phyloP scores from a whole-genome alignment of 2,888 invertebrate species.

The Cataglyphis livida region DNA sequence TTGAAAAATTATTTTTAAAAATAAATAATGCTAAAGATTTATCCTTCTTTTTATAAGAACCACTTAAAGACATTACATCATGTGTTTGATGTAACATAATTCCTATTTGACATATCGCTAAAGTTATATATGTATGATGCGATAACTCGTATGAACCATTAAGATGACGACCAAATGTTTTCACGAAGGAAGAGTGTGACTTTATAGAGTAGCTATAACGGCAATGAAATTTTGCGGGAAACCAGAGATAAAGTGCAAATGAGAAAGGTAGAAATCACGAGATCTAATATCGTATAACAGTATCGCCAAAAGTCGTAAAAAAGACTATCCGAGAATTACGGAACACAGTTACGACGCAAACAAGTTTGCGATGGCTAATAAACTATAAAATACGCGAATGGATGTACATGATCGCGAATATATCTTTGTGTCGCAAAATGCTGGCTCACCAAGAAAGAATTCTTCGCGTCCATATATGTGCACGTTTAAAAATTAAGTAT shows the following conservation, averaged over 20 bases:
- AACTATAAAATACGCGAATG: conserved; percentile 64
- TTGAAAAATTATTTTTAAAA: no score
- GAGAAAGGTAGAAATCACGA: conserved; percentile 47
- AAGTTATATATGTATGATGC: conserved; percentile 8
- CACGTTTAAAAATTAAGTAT: no score
- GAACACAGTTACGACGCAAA: conserved; percentile 63
- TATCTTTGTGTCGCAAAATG: neutral
- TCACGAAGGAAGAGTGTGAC: conserved; percentile 41
- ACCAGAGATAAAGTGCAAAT: conserved; percentile 46
- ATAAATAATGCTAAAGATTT: neutral
- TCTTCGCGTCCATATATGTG: neutral
- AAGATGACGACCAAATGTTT: conserved; percentile 24
- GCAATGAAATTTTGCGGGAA: conserved; percentile 34
- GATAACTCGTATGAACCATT: conserved; percentile 8
- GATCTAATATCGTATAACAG: conserved; percentile 6
- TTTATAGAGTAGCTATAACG: conserved; percentile 44
- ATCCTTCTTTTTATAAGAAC: neutral
- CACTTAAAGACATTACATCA: neutral
- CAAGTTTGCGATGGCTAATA: conserved; percentile 66
- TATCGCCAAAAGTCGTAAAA: conserved; percentile 66
- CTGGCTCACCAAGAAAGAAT: neutral
- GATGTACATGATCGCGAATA: conserved; percentile 19
- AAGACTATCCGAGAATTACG: conserved; percentile 56
- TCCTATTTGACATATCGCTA: conserved; percentile 19
- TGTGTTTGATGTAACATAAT: neutral